Base-by-base conservation (phyloP, 92 coral and sea anemone genomes). In the Phenganax subtilis region DNA sequence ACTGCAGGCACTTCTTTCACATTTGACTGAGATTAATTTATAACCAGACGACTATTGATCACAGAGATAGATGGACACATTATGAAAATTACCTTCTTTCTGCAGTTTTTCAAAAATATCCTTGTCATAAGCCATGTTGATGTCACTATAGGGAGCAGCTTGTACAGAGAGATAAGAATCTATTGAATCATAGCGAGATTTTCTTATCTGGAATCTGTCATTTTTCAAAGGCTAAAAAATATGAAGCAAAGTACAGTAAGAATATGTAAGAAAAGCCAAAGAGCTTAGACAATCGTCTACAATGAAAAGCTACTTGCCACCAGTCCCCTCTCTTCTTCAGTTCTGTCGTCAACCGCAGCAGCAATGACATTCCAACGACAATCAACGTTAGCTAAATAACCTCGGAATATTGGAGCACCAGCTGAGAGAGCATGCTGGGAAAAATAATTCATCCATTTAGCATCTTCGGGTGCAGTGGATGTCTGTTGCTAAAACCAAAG, bases 341-440 rank as follows among this genome's bases (percentile, higher is more conserved):
- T 90, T 29, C 98, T 91, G 83, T 94, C 98, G 81, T 94, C 98
- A 9, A 92, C 97, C 55, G 98, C 84, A 80, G 94, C 98, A 57
- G 97, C 85, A 76, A 94, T 94, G 69, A 94, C 97, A 68, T 90
- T 88, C 98, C 98, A 94, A 60, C 98, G 87, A 77, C 98, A 94
- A 75, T 94, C 98, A 77, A 92, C 88, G 72, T 94, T 97, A 66
- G 91, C 89, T 4, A 94, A 92, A 85, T 87, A 94, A 16, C 98
- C 98, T 11, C 98, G 98, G 65, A 90, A 88, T 9, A 94, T 85
- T n/a, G 98, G 98, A 3, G 93, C 91, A 10, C 82, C 93, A 1
- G 98, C 98, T 14, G 98, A 94, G 4, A 94, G 89, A 0, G 98
- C 98, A 90, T 92, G 93, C 98, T 94, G 72, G 68, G 73, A 10